These are phyloP conservation scores for Apeira syringaria DNA, from an alignment of 2,888 invertebrate species.

Conservation along the genomic window DNA sequence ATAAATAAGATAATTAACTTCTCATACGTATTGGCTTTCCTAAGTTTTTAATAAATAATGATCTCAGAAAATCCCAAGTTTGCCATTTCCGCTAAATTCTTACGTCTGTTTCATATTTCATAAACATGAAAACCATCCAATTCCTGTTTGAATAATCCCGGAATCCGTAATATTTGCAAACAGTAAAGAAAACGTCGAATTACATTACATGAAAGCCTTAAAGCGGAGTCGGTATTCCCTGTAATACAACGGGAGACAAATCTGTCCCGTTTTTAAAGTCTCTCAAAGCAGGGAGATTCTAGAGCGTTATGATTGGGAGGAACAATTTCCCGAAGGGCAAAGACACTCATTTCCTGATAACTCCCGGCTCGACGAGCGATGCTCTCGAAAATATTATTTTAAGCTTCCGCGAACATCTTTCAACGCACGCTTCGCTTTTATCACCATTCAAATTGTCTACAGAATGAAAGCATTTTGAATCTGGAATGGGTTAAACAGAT, in stretches of 20 bases:
- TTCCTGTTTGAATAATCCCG: slow-evolving; percentile 16
- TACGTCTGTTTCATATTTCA: slow-evolving; percentile 12
- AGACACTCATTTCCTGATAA: slow-evolving; percentile 75
- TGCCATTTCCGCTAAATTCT: too few relatives aligned
- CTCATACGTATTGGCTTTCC: too few relatives aligned
- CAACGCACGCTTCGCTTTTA: slow-evolving; percentile 62
- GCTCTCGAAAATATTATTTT: slow-evolving; percentile 74
- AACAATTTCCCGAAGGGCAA: slow-evolving; percentile 79
- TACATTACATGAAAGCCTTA: slow-evolving; percentile 39
- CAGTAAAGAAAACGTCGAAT: slow-evolving; percentile 31
- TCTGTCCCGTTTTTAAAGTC: slow-evolving; percentile 70
- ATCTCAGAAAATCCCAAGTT: too few relatives aligned
- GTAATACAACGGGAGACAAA: slow-evolving; percentile 66
- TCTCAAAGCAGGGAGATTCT: slow-evolving; percentile 67
- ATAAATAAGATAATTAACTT: too few relatives aligned
- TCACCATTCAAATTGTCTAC: slow-evolving; percentile 31
- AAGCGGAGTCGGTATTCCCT: slow-evolving; percentile 48
- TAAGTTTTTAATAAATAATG: too few relatives aligned
- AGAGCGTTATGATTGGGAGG: slow-evolving; percentile 75
- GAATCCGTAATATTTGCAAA: slow-evolving; percentile 26
- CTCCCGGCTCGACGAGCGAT: slow-evolving; percentile 51
- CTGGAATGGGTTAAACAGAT: slow-evolving; percentile 18
- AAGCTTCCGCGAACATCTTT: slow-evolving; percentile 72
- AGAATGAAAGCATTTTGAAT: slow-evolving; percentile 24
- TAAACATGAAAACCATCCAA: slow-evolving; percentile 15